These are phyloP conservation scores for Cordylochernes scorpioides DNA, from an alignment of 2,888 invertebrate species.

Conservation along the genomic window DNA sequence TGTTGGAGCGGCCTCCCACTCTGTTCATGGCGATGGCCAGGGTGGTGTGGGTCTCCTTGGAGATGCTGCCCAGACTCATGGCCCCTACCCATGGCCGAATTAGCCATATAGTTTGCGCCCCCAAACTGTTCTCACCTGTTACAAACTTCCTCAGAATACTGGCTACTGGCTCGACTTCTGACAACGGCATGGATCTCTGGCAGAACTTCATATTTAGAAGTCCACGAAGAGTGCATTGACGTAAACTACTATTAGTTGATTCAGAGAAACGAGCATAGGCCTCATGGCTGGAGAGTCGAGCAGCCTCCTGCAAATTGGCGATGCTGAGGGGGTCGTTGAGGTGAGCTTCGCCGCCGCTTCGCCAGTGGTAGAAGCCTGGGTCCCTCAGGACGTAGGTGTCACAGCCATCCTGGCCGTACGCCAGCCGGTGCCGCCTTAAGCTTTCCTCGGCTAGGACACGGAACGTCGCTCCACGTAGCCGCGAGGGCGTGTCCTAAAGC, in stretches of 20 bases:
- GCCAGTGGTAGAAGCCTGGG: constrained; percentile 87
- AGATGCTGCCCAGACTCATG: constrained; percentile 68
- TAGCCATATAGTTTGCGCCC: too few relatives aligned
- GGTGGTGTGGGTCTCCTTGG: constrained; percentile 61
- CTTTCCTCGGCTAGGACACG: constrained; percentile 62
- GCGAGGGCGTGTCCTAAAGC: constrained; percentile 34
- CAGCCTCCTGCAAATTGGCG: constrained; percentile 64
- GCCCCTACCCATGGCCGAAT: constrained; percentile 36
- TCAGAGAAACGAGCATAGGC: constrained; percentile 63
- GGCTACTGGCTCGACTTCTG: constrained; percentile 69
- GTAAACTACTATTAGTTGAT: constrained; percentile 56
- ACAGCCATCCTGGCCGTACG: constrained; percentile 36
- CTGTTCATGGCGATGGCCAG: constrained; percentile 92
- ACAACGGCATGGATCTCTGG: constrained; percentile 48
- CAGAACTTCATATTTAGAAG: constrained; percentile 59
- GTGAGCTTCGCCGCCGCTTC: constrained; percentile 86
- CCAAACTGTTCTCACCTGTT: constrained; percentile 41
- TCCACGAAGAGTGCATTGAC: constrained; percentile 65
- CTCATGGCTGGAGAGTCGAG: constrained; percentile 42
- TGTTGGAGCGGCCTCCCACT: constrained; percentile 89
- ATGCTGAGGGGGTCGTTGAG: constrained; percentile 76
- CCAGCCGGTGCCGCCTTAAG: constrained; percentile 47
- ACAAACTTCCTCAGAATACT: constrained; percentile 85
- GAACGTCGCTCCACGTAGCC: constrained; percentile 67
- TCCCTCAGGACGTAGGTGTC: constrained; percentile 52